Evolutionary conservation across 1,140 invertebrate species (phyloP), one percentile per base, ranked within the genome.

Genomic region (Nephila pilipes): DNA sequence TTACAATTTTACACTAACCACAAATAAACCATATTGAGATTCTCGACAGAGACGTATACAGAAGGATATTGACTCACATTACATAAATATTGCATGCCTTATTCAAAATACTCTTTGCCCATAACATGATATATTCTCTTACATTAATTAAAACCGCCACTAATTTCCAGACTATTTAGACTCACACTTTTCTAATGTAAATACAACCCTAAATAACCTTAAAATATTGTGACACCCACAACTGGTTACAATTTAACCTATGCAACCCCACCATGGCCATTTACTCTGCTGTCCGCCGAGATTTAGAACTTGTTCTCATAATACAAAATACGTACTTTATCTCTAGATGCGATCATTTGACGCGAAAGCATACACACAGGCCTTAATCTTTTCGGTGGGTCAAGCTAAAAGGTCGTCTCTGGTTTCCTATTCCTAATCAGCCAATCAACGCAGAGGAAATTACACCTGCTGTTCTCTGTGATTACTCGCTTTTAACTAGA

Each of bases 381-480:
- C 32, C 69, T 46, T 75, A 75, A 75, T 75, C 69, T 75, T 75
- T 75, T 16, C 2, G 16, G 69, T 32, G 29, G 69, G 69, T 75
- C 69, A 75, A 32, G 25, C 69, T 75, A 32, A 75, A 16, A 75
- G 69, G 69, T 75, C 69, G 69, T 75, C 69, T 75, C 69, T 75
- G 69, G 69, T 75, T 75, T 75, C 69, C 81, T 83, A 65, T 25
- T 22, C 81, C 81, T 83, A 83, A 83, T 83, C 81, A 83, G 38
- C 81, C 81, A 83, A 83, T 83, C 81, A 55, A 22, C 81, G 46
- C 22, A 57, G 25, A 83, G 81, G 81, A 83, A 83, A 83, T 81
- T 83, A 83, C 81, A 83, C 81, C 81, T 83, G 81, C 81, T 46
- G 54, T 29, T 83, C 81, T 46, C 20, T n/a, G 81, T 54, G 81